Conservation (phyloP, 2,797 vertebrate species). For the Denticeps clupeoides region DNA sequence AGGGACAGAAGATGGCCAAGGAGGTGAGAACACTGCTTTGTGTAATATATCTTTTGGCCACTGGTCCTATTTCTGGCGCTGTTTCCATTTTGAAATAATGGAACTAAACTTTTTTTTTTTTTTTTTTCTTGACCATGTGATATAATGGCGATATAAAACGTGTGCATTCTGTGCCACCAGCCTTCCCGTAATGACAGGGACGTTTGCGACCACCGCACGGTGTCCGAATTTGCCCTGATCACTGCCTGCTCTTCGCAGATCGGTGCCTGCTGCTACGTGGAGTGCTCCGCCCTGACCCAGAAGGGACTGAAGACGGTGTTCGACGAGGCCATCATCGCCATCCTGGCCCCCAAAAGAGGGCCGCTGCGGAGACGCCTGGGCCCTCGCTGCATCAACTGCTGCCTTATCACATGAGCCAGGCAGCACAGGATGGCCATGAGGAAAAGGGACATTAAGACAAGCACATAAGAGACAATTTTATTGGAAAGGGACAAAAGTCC, state of each 20-base stretch:
- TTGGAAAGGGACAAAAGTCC: background rate
- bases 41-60: too few relatives aligned
- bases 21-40: constrained; percentile 72
- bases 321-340: constrained; percentile 97
- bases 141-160: too few relatives aligned
- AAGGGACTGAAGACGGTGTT: constrained; percentile 98
- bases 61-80: too few relatives aligned
- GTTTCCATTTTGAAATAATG: too few relatives aligned
- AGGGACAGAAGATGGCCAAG: constrained; percentile 95
- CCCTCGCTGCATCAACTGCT: constrained; percentile 97
- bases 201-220: too few relatives aligned
- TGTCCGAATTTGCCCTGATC: too few relatives aligned
- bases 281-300: constrained; percentile 94
- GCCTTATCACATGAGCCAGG: constrained; percentile 93
- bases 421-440: background rate
- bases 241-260: constrained; percentile 79
- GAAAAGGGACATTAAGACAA: constrained; percentile 6
- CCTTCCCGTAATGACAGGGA: too few relatives aligned
- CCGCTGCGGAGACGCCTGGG: constrained; percentile 88
- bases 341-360: constrained; percentile 93
- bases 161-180: too few relatives aligned
- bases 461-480: constrained; percentile 16
- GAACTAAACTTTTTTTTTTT: too few relatives aligned
- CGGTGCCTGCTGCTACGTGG: constrained; percentile 94
- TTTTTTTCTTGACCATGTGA: too few relatives aligned